Conservation (phyloP, 2,888 invertebrate genomes). For the Melinaea marsaeus region DNA sequence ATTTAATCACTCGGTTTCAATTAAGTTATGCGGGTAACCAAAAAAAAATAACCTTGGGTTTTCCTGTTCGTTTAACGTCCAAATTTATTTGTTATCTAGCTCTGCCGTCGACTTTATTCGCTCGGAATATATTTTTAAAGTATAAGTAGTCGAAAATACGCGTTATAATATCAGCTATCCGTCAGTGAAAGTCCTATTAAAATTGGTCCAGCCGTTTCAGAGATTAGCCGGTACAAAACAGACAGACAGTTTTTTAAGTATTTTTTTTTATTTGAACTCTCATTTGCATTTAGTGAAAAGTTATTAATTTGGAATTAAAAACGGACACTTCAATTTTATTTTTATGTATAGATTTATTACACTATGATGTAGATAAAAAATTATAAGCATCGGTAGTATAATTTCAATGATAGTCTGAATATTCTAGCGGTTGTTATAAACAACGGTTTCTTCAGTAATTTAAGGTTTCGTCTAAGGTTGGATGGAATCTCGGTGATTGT, state of each 20-base stretch:
- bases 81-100: background rate
- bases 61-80: background rate
- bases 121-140: too few relatives aligned
- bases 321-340: too few relatives aligned
- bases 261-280: too few relatives aligned
- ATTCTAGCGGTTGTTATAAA: background rate
- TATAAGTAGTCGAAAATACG: too few relatives aligned
- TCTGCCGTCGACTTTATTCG: background rate
- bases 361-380: background rate
- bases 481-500: conserved; percentile 17
- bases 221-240: too few relatives aligned
- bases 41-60: background rate
- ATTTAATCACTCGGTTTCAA: too few relatives aligned
- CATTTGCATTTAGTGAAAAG: too few relatives aligned
- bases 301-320: too few relatives aligned
- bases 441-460: background rate
- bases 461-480: background rate
- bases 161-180: too few relatives aligned
- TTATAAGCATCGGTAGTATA: background rate
- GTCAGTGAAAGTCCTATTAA: too few relatives aligned
- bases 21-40: background rate
- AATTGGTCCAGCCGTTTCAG: too few relatives aligned
- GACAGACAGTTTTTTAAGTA: too few relatives aligned
- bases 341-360: background rate
- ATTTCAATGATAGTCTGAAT: background rate